A percentile compares a stretch with the other conserved stretches of the same genome.
Evolutionary conservation across 1,140 invertebrate genomes (phyloP).

Genomic region (Drosophila ercepeae): DNA sequence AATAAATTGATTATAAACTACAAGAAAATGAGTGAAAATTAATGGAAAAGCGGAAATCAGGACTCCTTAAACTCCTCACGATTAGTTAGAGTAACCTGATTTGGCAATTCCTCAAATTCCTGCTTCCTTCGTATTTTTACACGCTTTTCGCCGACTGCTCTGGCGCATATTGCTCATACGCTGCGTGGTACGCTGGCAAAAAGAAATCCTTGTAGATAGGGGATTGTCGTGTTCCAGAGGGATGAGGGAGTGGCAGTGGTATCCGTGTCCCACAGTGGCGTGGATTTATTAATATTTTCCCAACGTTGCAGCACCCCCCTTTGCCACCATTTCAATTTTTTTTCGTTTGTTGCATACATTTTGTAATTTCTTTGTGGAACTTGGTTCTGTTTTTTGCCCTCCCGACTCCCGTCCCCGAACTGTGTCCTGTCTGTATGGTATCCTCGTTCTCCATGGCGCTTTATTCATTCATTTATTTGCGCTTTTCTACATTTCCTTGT

Average conservation of each 20-base stretch:
- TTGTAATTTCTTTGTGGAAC: conserved; percentile 75
- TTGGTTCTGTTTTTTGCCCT: conserved; percentile 25
- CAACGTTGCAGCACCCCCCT: conserved; percentile 30
- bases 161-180: conserved; percentile 65
- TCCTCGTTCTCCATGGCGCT: conserved; percentile 36
- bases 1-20: conserved; percentile 34
- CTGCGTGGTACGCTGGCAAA: conserved; percentile 21
- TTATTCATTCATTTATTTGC: conserved; percentile 83
- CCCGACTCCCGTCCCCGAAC: background rate
- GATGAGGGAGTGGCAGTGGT: background rate
- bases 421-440: conserved; percentile 15
- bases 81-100: conserved; percentile 15
- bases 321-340: conserved; percentile 17
- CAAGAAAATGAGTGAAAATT: background rate
- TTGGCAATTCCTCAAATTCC: conserved; percentile 10
- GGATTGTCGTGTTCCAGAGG: background rate
- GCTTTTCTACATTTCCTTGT: conserved; percentile 55
- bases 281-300: conserved; percentile 77
- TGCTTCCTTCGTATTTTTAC: background rate
- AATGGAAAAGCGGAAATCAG: no score
- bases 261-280: conserved; percentile 39
- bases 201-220: conserved; percentile 3
- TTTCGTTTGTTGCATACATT: conserved; percentile 53
- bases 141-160: conserved; percentile 3
- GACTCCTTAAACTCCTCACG: background rate